Conservation (phyloP, 2,888 invertebrate species). For the Hirtodrosophila trivittata region DNA sequence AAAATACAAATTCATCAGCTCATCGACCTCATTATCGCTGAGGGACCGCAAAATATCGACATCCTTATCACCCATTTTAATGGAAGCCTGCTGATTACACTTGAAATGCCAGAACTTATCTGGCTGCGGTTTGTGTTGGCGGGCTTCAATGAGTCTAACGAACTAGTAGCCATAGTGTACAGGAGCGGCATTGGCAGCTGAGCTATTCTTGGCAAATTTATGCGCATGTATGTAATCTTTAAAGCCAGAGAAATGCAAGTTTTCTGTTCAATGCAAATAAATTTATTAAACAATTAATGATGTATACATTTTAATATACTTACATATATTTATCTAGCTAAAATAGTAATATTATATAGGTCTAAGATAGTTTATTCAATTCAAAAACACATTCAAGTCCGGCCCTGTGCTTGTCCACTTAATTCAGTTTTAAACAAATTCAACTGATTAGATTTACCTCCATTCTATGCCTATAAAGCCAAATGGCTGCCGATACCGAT, state of each 20-base stretch:
- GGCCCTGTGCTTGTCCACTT: slow-evolving; percentile 22
- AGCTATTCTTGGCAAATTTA: too few relatives aligned
- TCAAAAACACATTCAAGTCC: slow-evolving; percentile 8
- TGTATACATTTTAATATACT: too few relatives aligned
- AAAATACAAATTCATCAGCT: slow-evolving; percentile 69
- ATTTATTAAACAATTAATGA: too few relatives aligned
- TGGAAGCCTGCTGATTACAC: slow-evolving; percentile 20
- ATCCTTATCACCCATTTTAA: slow-evolving; percentile 58
- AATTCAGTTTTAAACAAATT: slow-evolving; percentile 40
- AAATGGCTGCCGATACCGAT: slow-evolving; percentile 18
- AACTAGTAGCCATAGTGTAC: slow-evolving; percentile 1
- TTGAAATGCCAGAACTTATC: slow-evolving; percentile 12
- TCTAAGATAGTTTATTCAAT: too few relatives aligned
- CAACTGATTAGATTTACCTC: slow-evolving; percentile 65
- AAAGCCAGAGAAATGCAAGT: too few relatives aligned
- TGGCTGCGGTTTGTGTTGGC: slow-evolving; percentile 9
- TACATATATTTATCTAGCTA: too few relatives aligned
- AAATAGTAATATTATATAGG: too few relatives aligned
- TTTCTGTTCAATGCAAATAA: too few relatives aligned
- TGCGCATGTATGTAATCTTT: too few relatives aligned
- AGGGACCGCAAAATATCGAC: slow-evolving; percentile 75
- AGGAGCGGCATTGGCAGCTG: slow-evolving; percentile 32
- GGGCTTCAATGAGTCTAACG: background rate
- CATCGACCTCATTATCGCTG: slow-evolving; percentile 64
- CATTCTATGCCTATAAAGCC: too few relatives aligned